phyloP scores from a whole-genome alignment of 35 echinoderm and acorn worm species.

The Hemicentrotus pulcherrimus region DNA sequence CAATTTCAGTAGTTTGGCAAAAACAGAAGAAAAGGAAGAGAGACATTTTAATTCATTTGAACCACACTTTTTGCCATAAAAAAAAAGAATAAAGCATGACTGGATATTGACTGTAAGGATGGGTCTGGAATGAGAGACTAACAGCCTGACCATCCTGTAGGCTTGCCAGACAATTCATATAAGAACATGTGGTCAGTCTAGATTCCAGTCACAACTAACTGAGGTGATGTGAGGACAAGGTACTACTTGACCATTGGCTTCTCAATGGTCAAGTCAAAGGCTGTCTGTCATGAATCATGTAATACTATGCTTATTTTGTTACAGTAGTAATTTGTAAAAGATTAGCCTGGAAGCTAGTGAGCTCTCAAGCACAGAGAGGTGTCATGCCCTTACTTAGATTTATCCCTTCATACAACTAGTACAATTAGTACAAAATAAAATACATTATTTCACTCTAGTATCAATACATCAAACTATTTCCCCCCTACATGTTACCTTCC shows the following conservation, averaged over 20 bases:
- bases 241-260: background rate
- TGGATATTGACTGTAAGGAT: background rate
- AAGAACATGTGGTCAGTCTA: slow-evolving; percentile 18
- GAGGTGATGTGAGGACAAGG: slow-evolving; percentile 1
- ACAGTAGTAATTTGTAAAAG: no score
- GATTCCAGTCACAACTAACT: slow-evolving; percentile 14
- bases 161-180: background rate
- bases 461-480: background rate
- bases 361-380: no score
- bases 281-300: background rate
- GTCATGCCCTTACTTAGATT: no score
- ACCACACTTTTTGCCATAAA: background rate
- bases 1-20: no score
- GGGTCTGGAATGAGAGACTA: background rate
- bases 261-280: background rate
- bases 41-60: background rate
- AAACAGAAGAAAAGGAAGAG: background rate
- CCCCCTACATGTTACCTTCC: background rate
- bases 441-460: background rate
- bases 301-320: no score
- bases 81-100: background rate
- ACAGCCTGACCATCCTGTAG: background rate
- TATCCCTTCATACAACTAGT: background rate
- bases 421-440: background rate
- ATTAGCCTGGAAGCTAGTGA: no score